phyloP scores from a whole-genome alignment of 2,113 vertebrate genomes.

The Cervus canadensis region DNA sequence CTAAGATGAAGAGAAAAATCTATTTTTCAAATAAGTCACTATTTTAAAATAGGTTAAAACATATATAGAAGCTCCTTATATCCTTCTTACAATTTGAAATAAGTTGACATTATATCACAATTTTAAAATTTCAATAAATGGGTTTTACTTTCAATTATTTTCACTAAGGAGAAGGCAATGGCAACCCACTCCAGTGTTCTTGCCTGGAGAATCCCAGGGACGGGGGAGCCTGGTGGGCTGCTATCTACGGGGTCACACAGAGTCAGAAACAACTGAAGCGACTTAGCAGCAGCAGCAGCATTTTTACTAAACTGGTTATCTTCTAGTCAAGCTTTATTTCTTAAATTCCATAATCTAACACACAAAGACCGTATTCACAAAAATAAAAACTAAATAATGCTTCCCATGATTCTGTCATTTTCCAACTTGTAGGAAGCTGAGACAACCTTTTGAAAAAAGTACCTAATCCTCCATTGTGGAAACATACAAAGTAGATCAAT shows the following conservation, averaged over 20 bases:
- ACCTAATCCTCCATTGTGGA: background rate
- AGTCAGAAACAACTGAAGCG: no score
- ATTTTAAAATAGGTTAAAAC: background rate
- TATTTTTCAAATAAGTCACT: background rate
- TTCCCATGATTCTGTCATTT: background rate
- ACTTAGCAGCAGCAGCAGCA: background rate
- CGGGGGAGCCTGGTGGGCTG: no score
- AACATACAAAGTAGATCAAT: background rate
- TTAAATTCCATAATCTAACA: background rate
- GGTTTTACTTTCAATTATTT: conserved; percentile 6
- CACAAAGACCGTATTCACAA: background rate
- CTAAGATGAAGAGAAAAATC: background rate
- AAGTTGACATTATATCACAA: conserved; percentile 17
- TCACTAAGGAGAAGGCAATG: background rate
- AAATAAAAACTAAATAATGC: background rate
- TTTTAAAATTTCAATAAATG: background rate
- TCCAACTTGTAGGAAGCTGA: background rate
- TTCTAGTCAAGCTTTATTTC: background rate
- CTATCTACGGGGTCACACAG: no score
- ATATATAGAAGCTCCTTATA: background rate
- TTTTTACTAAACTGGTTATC: background rate
- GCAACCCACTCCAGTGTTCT: no score
- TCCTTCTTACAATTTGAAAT: background rate
- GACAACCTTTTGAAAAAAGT: background rate
- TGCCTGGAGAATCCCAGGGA: no score